A percentile compares a stretch with the other conserved stretches of the same genome.
phyloP scores from a whole-genome alignment of 2,113 vertebrate species.

The Entomyzon cyanotis region DNA sequence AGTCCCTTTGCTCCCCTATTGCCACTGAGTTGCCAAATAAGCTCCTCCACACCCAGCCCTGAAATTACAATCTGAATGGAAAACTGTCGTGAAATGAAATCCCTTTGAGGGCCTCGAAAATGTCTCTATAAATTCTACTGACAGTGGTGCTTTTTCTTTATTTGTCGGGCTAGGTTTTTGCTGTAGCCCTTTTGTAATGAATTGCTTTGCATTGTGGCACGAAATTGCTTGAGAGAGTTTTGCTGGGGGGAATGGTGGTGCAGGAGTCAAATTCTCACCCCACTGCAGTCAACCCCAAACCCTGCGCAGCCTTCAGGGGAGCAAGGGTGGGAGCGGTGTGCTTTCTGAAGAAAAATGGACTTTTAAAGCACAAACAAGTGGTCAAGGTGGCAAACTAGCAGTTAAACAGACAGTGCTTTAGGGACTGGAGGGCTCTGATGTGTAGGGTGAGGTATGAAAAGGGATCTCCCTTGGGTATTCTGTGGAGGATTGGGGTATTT shows the following conservation, averaged over 20 bases:
- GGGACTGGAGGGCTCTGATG: not conserved
- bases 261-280: not conserved
- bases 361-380: too few species aligned
- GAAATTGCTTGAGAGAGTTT: not conserved
- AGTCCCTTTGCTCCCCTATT: constrained; percentile 15
- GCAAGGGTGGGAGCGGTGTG: not conserved
- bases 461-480: not conserved
- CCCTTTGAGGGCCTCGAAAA: not conserved
- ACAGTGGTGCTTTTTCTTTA: not conserved
- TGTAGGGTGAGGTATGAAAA: not conserved
- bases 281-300: not conserved
- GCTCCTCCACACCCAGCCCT: constrained; percentile 29
- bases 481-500: not conserved
- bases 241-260: not conserved
- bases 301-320: not conserved
- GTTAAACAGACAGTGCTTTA: not conserved
- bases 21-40: not conserved
- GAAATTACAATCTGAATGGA: constrained; percentile 14
- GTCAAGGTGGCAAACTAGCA: not conserved
- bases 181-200: not conserved
- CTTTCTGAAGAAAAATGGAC: not conserved
- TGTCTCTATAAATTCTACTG: not conserved
- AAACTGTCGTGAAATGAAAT: not conserved
- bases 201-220: not conserved
- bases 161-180: not conserved